Conservation (phyloP, 2,113 vertebrate species). For the Bujurquina vittata region DNA sequence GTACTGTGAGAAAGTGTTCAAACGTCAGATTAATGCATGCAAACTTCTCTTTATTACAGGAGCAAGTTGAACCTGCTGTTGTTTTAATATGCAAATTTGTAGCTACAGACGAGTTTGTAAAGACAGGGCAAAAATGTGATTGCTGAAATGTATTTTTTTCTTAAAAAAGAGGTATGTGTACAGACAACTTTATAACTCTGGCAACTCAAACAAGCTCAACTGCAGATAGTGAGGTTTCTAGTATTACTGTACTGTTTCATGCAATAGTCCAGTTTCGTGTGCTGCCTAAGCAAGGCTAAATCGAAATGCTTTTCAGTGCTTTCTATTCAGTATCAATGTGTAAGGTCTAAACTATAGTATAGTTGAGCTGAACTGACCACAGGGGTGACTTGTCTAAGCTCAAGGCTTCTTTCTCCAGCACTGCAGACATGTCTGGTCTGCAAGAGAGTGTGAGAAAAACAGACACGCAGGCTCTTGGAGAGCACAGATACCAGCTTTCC, state of each 20-base stretch:
- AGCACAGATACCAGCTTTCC: slow-evolving; percentile 10
- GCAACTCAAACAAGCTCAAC: background rate
- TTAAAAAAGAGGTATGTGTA: background rate
- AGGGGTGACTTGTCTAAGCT: slow-evolving; percentile 1
- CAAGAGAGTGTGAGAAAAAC: background rate
- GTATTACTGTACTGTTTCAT: background rate
- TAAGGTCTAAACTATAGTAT: background rate
- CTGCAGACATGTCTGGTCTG: slow-evolving; percentile 23
- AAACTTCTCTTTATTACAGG: background rate
- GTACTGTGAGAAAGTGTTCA: background rate
- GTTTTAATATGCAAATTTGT: slow-evolving; percentile 1
- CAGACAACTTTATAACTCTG: background rate
- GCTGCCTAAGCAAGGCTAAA: background rate
- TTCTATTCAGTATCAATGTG: background rate
- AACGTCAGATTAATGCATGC: background rate
- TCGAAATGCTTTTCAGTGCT: background rate
- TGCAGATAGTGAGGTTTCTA: background rate
- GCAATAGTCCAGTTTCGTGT: no score
- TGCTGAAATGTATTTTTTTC: background rate
- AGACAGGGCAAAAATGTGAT: background rate
- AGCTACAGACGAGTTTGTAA: background rate
- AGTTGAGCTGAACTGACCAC: slow-evolving; percentile 9
- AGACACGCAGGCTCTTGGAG: background rate
- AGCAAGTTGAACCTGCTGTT: background rate
- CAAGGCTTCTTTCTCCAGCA: background rate